Conservation (phyloP, 2,113 vertebrate species). For the Stigmatopora nigra region DNA sequence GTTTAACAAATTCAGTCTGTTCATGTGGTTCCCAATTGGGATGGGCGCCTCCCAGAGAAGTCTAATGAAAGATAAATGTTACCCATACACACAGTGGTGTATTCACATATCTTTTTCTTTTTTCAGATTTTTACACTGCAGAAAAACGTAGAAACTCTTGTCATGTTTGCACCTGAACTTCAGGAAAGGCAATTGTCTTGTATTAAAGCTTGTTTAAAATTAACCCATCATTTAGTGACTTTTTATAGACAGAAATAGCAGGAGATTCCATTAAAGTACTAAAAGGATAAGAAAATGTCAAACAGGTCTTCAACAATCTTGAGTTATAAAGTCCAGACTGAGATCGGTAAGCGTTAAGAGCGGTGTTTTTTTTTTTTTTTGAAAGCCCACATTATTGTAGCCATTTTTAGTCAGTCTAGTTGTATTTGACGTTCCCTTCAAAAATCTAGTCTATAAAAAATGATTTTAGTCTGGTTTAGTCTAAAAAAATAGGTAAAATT, state of each 20-base stretch:
- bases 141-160: slow-evolving; percentile 55
- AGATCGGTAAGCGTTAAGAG: too few relatives aligned
- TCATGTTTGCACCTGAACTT: slow-evolving; percentile 16
- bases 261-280: slow-evolving; percentile 18
- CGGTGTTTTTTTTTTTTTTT: too few relatives aligned
- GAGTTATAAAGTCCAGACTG: background rate
- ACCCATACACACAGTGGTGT: background rate
- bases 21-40: background rate
- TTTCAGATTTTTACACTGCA: slow-evolving; percentile 10
- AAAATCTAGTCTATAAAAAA: too few relatives aligned
- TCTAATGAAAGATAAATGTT: background rate
- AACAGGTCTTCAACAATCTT: background rate
- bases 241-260: slow-evolving; percentile 38
- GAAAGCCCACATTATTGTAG: too few relatives aligned
- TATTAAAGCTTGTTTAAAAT: slow-evolving; percentile 43
- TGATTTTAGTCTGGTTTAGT: too few relatives aligned
- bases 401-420: too few relatives aligned
- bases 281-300: slow-evolving; percentile 9
- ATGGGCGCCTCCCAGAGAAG: background rate
- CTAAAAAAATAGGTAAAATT: too few relatives aligned
- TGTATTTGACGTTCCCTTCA: too few relatives aligned
- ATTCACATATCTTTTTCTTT: background rate
- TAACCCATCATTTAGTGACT: slow-evolving; percentile 32
- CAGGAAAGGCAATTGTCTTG: slow-evolving; percentile 31
- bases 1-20: background rate